Base-by-base conservation (phyloP, 2,797 vertebrate species). In the Pangasius larnaudii region DNA sequence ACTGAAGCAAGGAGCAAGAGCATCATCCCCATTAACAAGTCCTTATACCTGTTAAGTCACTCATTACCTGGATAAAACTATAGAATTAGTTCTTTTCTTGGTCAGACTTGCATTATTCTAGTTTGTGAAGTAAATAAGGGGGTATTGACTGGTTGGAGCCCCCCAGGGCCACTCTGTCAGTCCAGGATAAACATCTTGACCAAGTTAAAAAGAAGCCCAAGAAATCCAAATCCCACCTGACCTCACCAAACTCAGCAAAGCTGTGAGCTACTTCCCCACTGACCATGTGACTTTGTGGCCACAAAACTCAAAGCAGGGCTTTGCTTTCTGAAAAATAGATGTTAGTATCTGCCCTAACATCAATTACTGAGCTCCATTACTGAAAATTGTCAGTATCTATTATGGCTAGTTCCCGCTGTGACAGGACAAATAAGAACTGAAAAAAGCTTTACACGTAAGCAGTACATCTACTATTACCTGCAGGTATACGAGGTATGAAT, bases 221-320 rank as follows among this genome's bases (percentile, higher is more conserved):
- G 36, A 61, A 80, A 59, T 81, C n/a, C 56, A 61, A 61, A 59
- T 81, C 79, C 53, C 78, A 58, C 56, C 33, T 59, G 56, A 79
- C 56, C 56, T 42, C 33, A 42, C 36, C 33, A 58, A 79, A 59
- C 19, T 80, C 56, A 80, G 19, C 33, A 27, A 80, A 36, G 22
- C 33, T 80, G 9, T 59, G 30, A 61, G 61, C 2, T 14, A 27
- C 33, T 8, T 61, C 58, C 22, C 33, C 33, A 59, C 0, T 42
- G 36, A 59, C 22, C 13, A 42, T 81, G 36, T 1, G 33, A 33
- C 1, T 33, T 33, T 19, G 75, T 78, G 30, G 3, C 51, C n/a
- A 58, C 10, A 5, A 56, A 58, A 33, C 18, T 56, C 49, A 77
- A 77, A 51, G 75, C 27, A 56, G 8, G 8, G 51, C 49, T 79